Conservation (phyloP, 2,888 invertebrate genomes). For the Caenorhabditis virilis region DNA sequence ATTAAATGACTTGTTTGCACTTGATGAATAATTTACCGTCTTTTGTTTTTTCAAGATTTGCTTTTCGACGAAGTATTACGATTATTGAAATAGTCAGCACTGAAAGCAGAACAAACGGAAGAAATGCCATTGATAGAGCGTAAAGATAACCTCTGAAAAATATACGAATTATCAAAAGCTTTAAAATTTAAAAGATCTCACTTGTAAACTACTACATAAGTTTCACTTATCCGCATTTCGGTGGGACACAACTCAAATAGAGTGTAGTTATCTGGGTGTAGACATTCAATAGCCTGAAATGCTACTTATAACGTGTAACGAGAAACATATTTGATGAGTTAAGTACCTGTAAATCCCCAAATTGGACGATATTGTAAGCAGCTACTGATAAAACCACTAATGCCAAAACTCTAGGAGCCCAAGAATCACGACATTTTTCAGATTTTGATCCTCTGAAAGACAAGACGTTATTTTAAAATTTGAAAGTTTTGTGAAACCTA, state of each 20-base stretch:
- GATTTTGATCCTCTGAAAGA: conserved; percentile 28
- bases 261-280: conserved; percentile 43
- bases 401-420: conserved; percentile 48
- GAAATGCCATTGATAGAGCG: conserved; percentile 57
- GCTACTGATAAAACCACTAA: conserved; percentile 50
- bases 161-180: conserved; percentile 1
- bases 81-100: conserved; percentile 56
- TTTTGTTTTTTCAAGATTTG: not conserved
- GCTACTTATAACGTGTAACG: not conserved
- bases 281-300: conserved; percentile 50
- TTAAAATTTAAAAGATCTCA: conserved; percentile 17
- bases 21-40: not conserved
- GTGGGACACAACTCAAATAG: conserved; percentile 62
- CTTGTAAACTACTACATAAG: conserved; percentile 60
- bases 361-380: conserved; percentile 57
- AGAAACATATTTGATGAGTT: no score
- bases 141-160: conserved; percentile 60
- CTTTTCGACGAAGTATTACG: conserved; percentile 30
- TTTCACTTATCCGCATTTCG: conserved; percentile 55
- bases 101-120: conserved; percentile 57
- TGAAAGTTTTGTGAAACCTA: conserved; percentile 20
- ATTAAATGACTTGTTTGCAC: not conserved
- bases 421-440: conserved; percentile 31
- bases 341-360: conserved; percentile 59
- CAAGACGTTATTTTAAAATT: not conserved